Base-by-base conservation (phyloP, 30 jellyfish, hydroid and myxozoan species). In the Chrysaora quinquecirrha region DNA sequence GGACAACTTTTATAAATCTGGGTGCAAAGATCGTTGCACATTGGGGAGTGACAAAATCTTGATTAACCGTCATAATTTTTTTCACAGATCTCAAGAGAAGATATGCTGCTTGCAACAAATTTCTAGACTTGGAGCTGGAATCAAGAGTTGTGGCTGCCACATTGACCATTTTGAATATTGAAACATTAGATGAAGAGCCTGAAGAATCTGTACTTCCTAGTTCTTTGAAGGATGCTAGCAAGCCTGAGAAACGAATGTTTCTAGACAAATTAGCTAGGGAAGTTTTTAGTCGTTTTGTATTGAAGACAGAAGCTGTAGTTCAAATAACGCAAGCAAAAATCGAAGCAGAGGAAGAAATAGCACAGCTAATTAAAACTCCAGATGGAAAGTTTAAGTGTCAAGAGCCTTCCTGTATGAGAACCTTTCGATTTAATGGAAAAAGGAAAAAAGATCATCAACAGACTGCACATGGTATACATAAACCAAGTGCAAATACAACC, bases 71-170 rank as follows among this genome's bases (percentile, higher is more conserved):
- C 48, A 28, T 31, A 69, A 69, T 69, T 20, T 69, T n/a, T 20
- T 2, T 35, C 3, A 65, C 52, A 24, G 1, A 65, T 0, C 52
- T 65, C 1, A 65, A 65, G 52, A 27, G 48, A 19, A 27, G 34
- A 19, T 65, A 65, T 22, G 18, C 48, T 30, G 77, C 49, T 0
- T 65, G 77, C 34, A 65, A 30, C 28, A 32, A 65, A 11, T 65
- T 2, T 65, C 34, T 65, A 22, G 23, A 20, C 0, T 30, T 66
- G 58, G 78, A 66, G 20, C 30, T 66, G 30, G 52, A 66, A 22
- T 35, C 58, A 4, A 66, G 78, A 66, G 58, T 66, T 35, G 34
- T 27, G 28, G 78, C 78, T 66, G 78, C 78, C 10, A 56, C 78
- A 25, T 32, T 66, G 23, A 32, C 31, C 23, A 18, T 66, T 25